phyloP scores from a whole-genome alignment of 2,888 invertebrate species.

The Luperina nickerlii region DNA sequence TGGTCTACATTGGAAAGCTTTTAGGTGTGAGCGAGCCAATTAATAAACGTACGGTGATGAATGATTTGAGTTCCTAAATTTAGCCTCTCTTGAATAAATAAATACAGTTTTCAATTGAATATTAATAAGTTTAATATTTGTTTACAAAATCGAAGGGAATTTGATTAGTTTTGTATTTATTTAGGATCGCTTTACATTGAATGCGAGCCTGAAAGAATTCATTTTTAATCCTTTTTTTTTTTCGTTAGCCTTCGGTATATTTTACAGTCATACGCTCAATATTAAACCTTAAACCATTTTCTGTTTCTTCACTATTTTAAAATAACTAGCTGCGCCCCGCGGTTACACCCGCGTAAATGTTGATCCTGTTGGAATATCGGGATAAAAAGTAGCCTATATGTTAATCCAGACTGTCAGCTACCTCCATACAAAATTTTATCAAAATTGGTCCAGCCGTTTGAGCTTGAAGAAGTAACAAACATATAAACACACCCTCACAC shows the following conservation, averaged over 20 bases:
- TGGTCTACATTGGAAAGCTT: not conserved
- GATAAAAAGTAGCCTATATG: too few relatives aligned
- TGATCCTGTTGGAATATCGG: too few relatives aligned
- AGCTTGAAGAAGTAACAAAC: too few relatives aligned
- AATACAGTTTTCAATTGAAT: constrained; percentile 25
- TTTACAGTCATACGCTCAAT: not conserved
- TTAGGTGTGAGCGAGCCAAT: not conserved
- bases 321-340: too few relatives aligned
- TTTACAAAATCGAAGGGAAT: constrained; percentile 41
- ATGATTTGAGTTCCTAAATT: constrained; percentile 22
- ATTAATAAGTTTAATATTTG: constrained; percentile 37
- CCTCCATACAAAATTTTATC: too few relatives aligned
- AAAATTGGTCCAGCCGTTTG: too few relatives aligned
- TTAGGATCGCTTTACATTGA: constrained; percentile 35
- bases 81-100: constrained; percentile 4
- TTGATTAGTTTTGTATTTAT: constrained; percentile 48
- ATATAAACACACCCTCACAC: too few relatives aligned
- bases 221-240: not conserved
- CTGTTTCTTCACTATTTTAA: not conserved
- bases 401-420: too few relatives aligned
- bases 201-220: constrained; percentile 11
- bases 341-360: too few relatives aligned
- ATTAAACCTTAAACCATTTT: not conserved
- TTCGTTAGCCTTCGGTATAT: not conserved
- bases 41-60: constrained; percentile 3